phyloP scores from a whole-genome alignment of 2,888 invertebrate genomes.

The Agrochola lota region DNA sequence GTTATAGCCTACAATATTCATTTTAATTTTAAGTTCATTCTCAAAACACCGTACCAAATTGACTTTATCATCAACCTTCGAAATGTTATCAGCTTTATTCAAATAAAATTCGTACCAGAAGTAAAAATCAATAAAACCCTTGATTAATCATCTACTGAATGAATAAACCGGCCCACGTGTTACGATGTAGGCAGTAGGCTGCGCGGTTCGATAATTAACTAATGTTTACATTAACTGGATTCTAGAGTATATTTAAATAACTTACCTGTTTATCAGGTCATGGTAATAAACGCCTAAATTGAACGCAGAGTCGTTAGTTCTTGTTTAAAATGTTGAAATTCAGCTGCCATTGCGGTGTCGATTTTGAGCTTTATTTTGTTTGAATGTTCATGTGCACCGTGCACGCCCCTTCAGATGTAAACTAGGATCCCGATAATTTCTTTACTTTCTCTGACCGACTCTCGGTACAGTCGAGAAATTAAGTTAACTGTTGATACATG shows the following conservation, averaged over 20 bases:
- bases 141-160: conserved; percentile 43
- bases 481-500: conserved; percentile 54
- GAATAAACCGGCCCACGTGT: conserved; percentile 54
- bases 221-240: conserved; percentile 64
- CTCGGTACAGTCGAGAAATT: conserved; percentile 52
- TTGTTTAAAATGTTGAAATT: conserved; percentile 57
- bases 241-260: conserved; percentile 60
- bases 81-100: conserved; percentile 6
- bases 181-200: conserved; percentile 48
- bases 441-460: conserved; percentile 69
- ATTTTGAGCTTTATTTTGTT: conserved; percentile 31
- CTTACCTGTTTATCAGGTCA: conserved; percentile 65
- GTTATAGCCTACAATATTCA: conserved; percentile 25
- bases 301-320: conserved; percentile 51
- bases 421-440: conserved; percentile 68
- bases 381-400: conserved; percentile 16
- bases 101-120: conserved; percentile 24
- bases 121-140: conserved; percentile 31
- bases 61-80: conserved; percentile 14
- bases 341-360: conserved; percentile 24
- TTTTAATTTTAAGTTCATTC: conserved; percentile 17
- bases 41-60: conserved; percentile 10
- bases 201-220: conserved; percentile 58
- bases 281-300: conserved; percentile 62
- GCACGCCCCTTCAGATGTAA: conserved; percentile 49